These are phyloP conservation scores for Drosophila gunungcola DNA, from an alignment of 1,140 invertebrate species.

Conservation along the genomic window DNA sequence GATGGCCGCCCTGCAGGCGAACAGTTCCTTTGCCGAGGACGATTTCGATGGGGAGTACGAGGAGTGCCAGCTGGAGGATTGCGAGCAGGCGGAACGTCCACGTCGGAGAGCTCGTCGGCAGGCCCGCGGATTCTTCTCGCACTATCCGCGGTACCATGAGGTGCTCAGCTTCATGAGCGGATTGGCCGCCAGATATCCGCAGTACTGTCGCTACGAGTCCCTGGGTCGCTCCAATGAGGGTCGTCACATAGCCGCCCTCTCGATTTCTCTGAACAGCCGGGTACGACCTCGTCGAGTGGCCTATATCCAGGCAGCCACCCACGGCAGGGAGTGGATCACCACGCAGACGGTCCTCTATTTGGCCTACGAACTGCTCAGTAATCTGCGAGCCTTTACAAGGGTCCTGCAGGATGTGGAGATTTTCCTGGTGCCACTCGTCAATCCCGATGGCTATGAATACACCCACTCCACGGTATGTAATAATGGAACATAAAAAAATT, in stretches of 20 bases:
- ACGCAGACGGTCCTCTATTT: constrained; percentile 88
- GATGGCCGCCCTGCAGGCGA: constrained; percentile 59
- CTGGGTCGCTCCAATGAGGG: constrained; percentile 83
- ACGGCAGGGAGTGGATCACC: constrained; percentile 89
- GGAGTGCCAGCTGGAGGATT: constrained; percentile 59
- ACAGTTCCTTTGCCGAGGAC: constrained; percentile 58
- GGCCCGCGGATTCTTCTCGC: constrained; percentile 74
- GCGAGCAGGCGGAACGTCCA: constrained; percentile 44
- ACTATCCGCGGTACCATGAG: constrained; percentile 75
- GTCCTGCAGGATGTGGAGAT: constrained; percentile 86
- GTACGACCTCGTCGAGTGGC: constrained; percentile 69
- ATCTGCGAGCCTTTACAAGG: constrained; percentile 84
- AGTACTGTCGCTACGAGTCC: constrained; percentile 75
- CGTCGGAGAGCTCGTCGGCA: constrained; percentile 65
- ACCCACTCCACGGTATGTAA: constrained; percentile 85
- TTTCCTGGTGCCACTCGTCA: constrained; percentile 88
- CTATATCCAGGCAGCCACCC: constrained; percentile 77
- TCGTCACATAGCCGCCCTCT: constrained; percentile 80
- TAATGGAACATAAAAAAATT: too few species aligned
- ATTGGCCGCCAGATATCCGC: constrained; percentile 71
- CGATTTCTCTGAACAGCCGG: constrained; percentile 77
- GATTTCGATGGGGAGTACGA: constrained; percentile 25
- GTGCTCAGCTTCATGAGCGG: constrained; percentile 79
- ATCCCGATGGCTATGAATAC: constrained; percentile 90
- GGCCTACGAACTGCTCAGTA: constrained; percentile 86